Conservation (phyloP, 1,140 invertebrate species). For the Euwallacea similis region DNA sequence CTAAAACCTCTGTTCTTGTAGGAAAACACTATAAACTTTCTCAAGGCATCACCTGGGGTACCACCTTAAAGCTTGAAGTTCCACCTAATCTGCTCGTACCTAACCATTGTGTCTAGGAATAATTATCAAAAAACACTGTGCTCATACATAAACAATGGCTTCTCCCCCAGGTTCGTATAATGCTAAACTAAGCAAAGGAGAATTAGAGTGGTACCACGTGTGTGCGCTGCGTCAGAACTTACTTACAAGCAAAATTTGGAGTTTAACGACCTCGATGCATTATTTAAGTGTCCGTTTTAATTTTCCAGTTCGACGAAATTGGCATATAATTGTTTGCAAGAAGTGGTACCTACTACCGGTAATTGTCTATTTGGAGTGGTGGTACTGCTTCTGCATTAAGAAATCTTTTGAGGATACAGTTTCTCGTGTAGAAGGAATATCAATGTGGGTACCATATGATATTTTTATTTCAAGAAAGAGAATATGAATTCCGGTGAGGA, state of each 20-base stretch:
- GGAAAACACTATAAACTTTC: background rate
- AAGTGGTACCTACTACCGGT: no score
- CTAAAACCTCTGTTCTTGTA: background rate
- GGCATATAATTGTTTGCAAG: background rate
- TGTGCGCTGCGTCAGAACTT: constrained; percentile 14
- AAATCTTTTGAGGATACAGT: no score
- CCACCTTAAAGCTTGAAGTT: no score
- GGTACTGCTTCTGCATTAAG: no score
- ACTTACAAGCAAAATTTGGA: constrained; percentile 26
- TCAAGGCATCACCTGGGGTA: background rate
- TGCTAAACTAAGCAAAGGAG: constrained; percentile 21
- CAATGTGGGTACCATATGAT: no score
- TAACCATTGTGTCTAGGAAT: background rate
- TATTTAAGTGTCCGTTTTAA: background rate
- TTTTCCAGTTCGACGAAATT: constrained; percentile 2
- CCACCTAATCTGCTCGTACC: no score
- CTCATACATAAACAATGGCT: constrained; percentile 7
- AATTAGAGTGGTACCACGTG: constrained; percentile 8
- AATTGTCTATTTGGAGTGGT: no score
- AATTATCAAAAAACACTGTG: constrained; percentile 1
- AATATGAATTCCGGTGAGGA: no score
- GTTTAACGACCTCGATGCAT: constrained; percentile 26
- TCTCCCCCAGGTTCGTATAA: constrained; percentile 13
- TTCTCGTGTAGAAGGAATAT: no score
- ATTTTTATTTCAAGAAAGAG: no score